These are phyloP conservation scores for Trachythela sp. DNA, from an alignment of 64 coral and sea anemone genomes.

Conservation along the genomic window DNA sequence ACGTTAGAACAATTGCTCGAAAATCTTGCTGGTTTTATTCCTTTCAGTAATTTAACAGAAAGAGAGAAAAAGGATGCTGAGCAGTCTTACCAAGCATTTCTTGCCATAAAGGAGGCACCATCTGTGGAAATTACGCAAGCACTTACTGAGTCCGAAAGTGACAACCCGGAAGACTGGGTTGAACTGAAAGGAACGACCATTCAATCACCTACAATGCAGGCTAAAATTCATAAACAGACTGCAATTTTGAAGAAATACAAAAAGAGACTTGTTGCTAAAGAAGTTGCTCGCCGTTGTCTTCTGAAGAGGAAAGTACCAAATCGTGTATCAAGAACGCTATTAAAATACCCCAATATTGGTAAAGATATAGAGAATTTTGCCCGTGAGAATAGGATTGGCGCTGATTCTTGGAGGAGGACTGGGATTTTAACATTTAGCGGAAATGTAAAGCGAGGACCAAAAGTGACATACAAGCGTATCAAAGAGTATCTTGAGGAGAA, in stretches of 20 bases:
- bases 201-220: not conserved
- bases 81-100: slow-evolving; percentile 35
- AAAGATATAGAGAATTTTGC: slow-evolving; percentile 4
- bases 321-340: not conserved
- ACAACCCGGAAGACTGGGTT: slow-evolving; percentile 35
- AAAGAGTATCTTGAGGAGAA: slow-evolving; percentile 26
- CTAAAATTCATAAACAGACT: not conserved
- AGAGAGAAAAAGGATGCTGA: slow-evolving; percentile 10
- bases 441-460: slow-evolving; percentile 30
- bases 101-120: not conserved
- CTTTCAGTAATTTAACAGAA: not conserved
- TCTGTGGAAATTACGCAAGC: not conserved
- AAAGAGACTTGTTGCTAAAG: slow-evolving; percentile 17
- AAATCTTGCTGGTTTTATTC: not conserved
- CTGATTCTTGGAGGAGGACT: slow-evolving; percentile 16
- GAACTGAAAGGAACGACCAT: not conserved
- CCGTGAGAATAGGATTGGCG: slow-evolving; percentile 6
- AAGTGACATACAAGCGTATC: slow-evolving; percentile 34
- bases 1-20: slow-evolving; percentile 20
- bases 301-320: slow-evolving; percentile 17
- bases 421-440: slow-evolving; percentile 26
- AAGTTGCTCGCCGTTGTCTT: not conserved
- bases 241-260: not conserved
- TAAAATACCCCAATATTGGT: slow-evolving; percentile 17
- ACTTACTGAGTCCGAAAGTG: slow-evolving; percentile 36